Percentiles rank a stretch among this genome's conserved stretches.
Evolutionary conservation across 2,113 vertebrate genomes (phyloP).

Genomic region (Opisthocomus hoazin): DNA sequence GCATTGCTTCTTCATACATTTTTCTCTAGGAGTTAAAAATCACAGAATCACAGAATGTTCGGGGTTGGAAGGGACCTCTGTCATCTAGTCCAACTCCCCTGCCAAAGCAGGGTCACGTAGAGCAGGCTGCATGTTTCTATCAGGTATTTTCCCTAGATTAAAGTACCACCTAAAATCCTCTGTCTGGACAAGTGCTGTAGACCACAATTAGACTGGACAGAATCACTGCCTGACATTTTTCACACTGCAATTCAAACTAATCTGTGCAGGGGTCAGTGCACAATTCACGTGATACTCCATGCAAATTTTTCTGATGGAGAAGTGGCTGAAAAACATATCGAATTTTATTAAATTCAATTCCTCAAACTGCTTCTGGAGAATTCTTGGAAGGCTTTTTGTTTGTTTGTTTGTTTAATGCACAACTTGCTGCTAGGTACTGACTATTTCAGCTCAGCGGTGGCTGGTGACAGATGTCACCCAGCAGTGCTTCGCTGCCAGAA

Average conservation of each 20-base stretch:
- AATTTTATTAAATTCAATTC: background rate
- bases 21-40: background rate
- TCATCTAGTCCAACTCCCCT: too few relatives aligned
- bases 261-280: background rate
- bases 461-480: constrained; percentile 46
- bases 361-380: background rate
- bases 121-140: background rate
- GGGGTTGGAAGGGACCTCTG: too few relatives aligned
- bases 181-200: background rate
- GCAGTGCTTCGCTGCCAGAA: constrained; percentile 28
- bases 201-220: background rate
- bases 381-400: background rate
- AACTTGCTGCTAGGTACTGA: background rate
- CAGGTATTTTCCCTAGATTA: background rate
- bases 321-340: background rate
- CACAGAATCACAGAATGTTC: too few relatives aligned
- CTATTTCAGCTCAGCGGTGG: background rate
- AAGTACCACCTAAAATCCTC: background rate
- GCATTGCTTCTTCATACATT: background rate
- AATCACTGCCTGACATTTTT: background rate
- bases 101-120: too few relatives aligned
- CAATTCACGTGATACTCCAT: background rate
- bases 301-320: background rate
- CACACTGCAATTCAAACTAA: background rate
- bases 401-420: background rate